Conservation (phyloP, 2,888 invertebrate species). For the Lithophane semibrunnea region DNA sequence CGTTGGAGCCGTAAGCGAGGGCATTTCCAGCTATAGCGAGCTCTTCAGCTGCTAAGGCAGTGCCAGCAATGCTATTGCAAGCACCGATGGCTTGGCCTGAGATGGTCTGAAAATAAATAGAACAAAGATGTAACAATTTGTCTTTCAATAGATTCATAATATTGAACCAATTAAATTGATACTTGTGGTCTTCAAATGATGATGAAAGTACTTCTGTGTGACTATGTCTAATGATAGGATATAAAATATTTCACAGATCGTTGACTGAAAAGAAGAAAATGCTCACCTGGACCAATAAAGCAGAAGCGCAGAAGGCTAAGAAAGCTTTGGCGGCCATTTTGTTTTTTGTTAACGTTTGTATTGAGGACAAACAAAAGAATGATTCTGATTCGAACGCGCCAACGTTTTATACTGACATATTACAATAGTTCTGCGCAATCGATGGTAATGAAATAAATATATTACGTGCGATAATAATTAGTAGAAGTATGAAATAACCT, state of each 20-base stretch:
- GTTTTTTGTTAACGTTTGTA: conserved; percentile 13
- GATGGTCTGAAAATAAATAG: conserved; percentile 44
- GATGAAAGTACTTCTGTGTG: too few species aligned
- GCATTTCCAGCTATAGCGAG: conserved; percentile 46
- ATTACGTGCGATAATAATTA: conserved; percentile 29
- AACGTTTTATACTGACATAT: conserved; percentile 52
- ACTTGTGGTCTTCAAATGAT: background rate
- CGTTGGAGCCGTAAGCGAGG: conserved; percentile 40
- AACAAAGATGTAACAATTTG: background rate
- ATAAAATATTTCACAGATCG: background rate
- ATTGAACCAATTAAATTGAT: background rate
- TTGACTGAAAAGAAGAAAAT: background rate
- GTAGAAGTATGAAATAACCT: conserved; percentile 10
- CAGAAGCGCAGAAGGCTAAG: conserved; percentile 44
- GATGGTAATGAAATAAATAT: conserved; percentile 25
- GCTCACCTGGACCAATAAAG: conserved; percentile 47
- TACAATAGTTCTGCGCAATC: conserved; percentile 46
- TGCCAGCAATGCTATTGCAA: conserved; percentile 28
- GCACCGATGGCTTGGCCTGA: conserved; percentile 53
- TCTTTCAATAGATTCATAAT: too few species aligned
- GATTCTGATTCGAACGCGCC: conserved; percentile 16
- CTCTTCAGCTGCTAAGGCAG: conserved; percentile 52
- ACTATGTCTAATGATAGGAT: background rate
- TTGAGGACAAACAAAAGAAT: conserved; percentile 39
- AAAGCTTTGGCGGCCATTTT: conserved; percentile 50